A percentile compares a stretch with the other conserved stretches of the same genome.
Evolutionary conservation across 2,113 vertebrate species (phyloP).

Genomic region (Tapirus terrestris): DNA sequence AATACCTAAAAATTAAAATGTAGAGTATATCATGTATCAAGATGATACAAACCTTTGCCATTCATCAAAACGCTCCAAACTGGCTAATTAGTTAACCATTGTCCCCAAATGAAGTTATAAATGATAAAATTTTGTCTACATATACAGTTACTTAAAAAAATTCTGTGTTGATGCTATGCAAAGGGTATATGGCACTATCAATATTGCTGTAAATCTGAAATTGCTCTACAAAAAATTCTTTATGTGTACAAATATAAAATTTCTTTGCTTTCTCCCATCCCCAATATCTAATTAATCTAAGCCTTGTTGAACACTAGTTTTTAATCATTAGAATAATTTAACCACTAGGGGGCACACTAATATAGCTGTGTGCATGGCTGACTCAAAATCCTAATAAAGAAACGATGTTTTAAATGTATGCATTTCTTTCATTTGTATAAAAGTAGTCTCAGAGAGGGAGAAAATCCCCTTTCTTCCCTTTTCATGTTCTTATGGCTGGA

Average conservation of each 20-base stretch:
- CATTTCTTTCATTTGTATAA: not conserved
- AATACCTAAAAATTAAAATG: not conserved
- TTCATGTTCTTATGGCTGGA: too few relatives aligned
- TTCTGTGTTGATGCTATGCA: not conserved
- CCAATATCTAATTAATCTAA: not conserved
- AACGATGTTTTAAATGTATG: not conserved
- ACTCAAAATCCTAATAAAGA: not conserved
- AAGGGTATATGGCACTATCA: not conserved
- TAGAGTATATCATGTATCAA: not conserved
- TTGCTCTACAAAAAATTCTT: not conserved
- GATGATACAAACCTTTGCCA: accelerated
- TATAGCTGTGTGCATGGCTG: not conserved
- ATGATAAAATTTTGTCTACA: not conserved
- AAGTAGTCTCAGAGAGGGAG: not conserved
- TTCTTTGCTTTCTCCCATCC: not conserved
- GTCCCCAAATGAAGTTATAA: not conserved
- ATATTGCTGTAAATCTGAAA: not conserved
- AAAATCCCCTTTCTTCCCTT: too few relatives aligned
- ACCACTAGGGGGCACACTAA: not conserved
- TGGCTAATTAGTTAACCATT: not conserved
- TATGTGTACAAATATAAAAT: not conserved
- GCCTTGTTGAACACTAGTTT: not conserved
- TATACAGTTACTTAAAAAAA: not conserved
- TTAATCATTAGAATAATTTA: too few relatives aligned
- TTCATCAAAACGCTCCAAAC: not conserved